Evolutionary conservation across 2,888 invertebrate genomes (phyloP).

Genomic region (Chalcis sispes): DNA sequence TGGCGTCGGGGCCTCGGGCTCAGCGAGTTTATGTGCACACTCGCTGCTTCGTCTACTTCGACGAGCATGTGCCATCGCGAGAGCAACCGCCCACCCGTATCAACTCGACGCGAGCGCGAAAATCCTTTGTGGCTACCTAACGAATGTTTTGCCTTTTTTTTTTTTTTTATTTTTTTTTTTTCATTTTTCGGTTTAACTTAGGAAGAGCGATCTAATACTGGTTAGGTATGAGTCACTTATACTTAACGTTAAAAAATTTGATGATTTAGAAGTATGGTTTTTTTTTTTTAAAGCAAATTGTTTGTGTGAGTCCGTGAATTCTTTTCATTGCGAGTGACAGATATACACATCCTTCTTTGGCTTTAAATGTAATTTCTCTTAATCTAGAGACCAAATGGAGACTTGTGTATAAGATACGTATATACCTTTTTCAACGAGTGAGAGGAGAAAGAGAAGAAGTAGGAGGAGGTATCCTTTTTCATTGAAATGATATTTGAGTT

Average conservation of each 20-base stretch:
- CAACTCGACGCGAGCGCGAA: conserved; percentile 3
- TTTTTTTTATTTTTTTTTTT: conserved; percentile 8
- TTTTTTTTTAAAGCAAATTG: conserved; percentile 22
- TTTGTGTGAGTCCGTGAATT: conserved; percentile 30
- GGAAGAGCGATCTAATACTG: conserved; percentile 9
- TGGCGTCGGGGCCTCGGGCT: conserved; percentile 32
- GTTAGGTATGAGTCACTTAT: conserved; percentile 36
- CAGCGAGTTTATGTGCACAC: conserved; percentile 35
- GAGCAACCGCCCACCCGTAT: conserved; percentile 25
- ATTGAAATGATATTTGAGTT: neutral
- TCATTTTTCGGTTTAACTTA: neutral
- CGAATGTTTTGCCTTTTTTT: neutral
- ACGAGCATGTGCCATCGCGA: neutral
- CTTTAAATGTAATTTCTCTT: conserved; percentile 14
- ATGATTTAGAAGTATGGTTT: conserved; percentile 34
- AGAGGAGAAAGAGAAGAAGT: no score
- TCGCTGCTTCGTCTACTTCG: neutral
- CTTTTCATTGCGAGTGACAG: conserved; percentile 30
- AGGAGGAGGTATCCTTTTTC: neutral
- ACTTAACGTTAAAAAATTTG: no score
- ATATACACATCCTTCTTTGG: conserved; percentile 46
- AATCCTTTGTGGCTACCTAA: conserved; percentile 17
- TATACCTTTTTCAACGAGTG: no score
- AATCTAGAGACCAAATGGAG: conserved; percentile 17
- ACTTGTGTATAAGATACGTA: no score